Conservation (phyloP, 2,797 vertebrate genomes). For the Myotis findleyi region DNA sequence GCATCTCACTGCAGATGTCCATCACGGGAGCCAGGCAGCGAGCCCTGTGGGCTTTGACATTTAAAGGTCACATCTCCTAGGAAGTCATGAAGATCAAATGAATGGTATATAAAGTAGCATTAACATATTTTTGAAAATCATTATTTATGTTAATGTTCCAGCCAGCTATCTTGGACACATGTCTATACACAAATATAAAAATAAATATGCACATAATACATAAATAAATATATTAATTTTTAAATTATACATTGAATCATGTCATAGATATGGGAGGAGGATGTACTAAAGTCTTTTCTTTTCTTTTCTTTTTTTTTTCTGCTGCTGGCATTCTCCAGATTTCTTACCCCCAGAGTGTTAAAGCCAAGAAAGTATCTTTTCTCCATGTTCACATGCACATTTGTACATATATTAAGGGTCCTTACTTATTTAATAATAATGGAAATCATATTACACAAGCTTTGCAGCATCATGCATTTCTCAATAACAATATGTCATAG, state of each 20-base stretch:
- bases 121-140: background rate
- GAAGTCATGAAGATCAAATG: background rate
- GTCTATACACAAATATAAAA: background rate
- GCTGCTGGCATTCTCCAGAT: too few relatives aligned
- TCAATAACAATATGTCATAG: background rate
- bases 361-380: background rate
- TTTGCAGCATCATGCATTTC: slow-evolving; percentile 6
- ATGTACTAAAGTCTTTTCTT: background rate
- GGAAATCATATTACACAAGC: background rate
- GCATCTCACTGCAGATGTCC: background rate
- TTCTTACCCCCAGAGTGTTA: background rate
- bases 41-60: background rate
- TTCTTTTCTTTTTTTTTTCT: background rate
- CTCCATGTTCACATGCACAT: background rate
- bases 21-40: background rate
- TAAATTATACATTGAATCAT: background rate
- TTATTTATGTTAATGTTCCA: slow-evolving; percentile 20
- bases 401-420: background rate
- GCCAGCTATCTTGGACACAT: background rate
- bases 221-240: background rate
- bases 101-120: background rate
- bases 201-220: background rate
- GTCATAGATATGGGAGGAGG: background rate
- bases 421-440: background rate
- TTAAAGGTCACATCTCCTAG: slow-evolving; percentile 58